Evolutionary conservation across 1,140 invertebrate species (phyloP).

Genomic region (Trinorchestia longiramus): DNA sequence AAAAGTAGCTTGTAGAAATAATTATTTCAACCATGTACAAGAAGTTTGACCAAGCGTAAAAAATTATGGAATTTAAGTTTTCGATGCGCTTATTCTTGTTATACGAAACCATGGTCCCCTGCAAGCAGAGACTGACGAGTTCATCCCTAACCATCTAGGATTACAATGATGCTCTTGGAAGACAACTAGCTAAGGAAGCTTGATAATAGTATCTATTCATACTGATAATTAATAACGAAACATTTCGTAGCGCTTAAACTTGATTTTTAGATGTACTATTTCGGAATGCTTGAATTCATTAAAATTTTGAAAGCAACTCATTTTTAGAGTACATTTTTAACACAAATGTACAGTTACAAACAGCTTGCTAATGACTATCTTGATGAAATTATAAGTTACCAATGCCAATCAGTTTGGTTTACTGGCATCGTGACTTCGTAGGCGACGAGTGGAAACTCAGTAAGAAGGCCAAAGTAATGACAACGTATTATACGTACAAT

Average conservation of each 20-base stretch:
- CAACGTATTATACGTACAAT: too few relatives aligned
- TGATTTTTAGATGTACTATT: background rate
- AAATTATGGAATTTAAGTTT: too few relatives aligned
- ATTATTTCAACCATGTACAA: background rate
- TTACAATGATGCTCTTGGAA: background rate
- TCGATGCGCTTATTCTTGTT: too few relatives aligned
- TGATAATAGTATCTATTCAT: background rate
- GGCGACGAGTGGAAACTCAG: too few relatives aligned
- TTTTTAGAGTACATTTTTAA: background rate
- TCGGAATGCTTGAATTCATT: background rate
- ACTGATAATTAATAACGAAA: background rate
- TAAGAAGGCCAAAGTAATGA: too few relatives aligned
- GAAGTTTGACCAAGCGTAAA: too few relatives aligned
- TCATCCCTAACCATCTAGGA: background rate
- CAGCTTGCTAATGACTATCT: background rate
- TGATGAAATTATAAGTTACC: background rate
- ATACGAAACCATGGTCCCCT: too few relatives aligned
- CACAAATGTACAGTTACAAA: background rate
- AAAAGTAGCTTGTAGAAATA: too few relatives aligned
- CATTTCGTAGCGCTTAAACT: background rate
- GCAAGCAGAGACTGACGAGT: too few relatives aligned
- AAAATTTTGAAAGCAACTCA: background rate
- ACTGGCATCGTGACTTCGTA: background rate
- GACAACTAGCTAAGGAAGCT: background rate
- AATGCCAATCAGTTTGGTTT: background rate